Evolutionary conservation across 2,888 invertebrate species (phyloP), one percentile per base, ranked within the genome.

Genomic region (Oscheius myriophilus): DNA sequence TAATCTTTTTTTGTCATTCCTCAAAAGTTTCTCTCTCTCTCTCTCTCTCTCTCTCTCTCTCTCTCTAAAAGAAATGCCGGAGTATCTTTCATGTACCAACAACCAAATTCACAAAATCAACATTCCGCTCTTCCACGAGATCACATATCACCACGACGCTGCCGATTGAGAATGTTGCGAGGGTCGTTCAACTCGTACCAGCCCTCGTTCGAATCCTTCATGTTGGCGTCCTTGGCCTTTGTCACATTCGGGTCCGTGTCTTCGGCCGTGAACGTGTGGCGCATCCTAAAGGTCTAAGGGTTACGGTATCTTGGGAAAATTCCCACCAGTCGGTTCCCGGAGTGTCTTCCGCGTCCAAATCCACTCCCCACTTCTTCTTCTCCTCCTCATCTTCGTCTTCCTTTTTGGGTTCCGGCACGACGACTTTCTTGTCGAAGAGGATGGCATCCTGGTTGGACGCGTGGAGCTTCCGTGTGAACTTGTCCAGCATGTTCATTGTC

Each of bases 161-260:
- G 90, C 89, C 95, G 93, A 82, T 94, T 96, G 4, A 98, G 88
- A 0, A 95, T 93, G 89, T 96, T 96, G 75, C 97, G 89, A 0
- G 98, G 97, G 88, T 98, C 97, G 84, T 92, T 93, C 39, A 96
- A 93, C 86, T 96, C 95, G 87, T 95, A 98, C 93, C 96, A 94
- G 83, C 97, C 96, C 79, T 94, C 93, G 55, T 92, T 91, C 46
- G 69, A 65, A 9, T 83, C 85, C 86, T 93, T 93, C 0, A 93
- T 92, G 64, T 94, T 96, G 0, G 86, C 86, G 69, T 86, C 86
- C 59, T 82, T 81, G 7, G 86, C 86, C 58, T 79, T 81, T n/a
- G 85, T 80, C 4, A 84, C 79, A 26, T 75, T 71, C 6, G 79
- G 69, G 18, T 76, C 74, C 11, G 65, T 69, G 54, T 82, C 83